These are phyloP conservation scores for Gadopsis marmoratus DNA, from an alignment of 2,797 vertebrate genomes.

Conservation along the genomic window DNA sequence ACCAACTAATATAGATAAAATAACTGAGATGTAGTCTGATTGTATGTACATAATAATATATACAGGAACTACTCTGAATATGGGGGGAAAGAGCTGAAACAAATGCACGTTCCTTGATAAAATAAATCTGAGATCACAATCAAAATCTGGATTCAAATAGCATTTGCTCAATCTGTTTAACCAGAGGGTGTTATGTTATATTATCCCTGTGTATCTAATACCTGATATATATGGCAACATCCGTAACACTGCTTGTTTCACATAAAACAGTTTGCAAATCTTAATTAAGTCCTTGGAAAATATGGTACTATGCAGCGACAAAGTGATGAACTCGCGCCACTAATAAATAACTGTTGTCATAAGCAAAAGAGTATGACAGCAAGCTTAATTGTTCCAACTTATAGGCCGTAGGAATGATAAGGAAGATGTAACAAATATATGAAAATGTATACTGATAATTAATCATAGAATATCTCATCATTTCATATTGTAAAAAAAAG, in stretches of 20 bases:
- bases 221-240: constrained; percentile 75
- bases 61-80: constrained; percentile 57
- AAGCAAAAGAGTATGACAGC: constrained; percentile 83
- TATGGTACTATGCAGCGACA: constrained; percentile 21
- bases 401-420: constrained; percentile 14
- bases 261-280: constrained; percentile 42
- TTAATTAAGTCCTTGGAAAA: constrained; percentile 47
- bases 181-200: constrained; percentile 48
- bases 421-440: not conserved
- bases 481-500: constrained; percentile 11
- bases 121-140: constrained; percentile 29
- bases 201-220: constrained; percentile 74
- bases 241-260: constrained; percentile 40
- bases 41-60: constrained; percentile 71
- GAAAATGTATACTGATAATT: not conserved
- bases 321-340: constrained; percentile 32
- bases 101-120: constrained; percentile 46
- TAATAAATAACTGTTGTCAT: constrained; percentile 39
- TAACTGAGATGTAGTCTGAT: constrained; percentile 56
- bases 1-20: constrained; percentile 77
- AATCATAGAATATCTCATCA: not conserved
- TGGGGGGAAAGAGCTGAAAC: constrained; percentile 46
- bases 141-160: constrained; percentile 44
- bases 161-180: constrained; percentile 47
- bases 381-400: constrained; percentile 36